These are phyloP conservation scores for Cheilinus undulatus DNA, from an alignment of 2,113 vertebrate species.

Conservation along the genomic window DNA sequence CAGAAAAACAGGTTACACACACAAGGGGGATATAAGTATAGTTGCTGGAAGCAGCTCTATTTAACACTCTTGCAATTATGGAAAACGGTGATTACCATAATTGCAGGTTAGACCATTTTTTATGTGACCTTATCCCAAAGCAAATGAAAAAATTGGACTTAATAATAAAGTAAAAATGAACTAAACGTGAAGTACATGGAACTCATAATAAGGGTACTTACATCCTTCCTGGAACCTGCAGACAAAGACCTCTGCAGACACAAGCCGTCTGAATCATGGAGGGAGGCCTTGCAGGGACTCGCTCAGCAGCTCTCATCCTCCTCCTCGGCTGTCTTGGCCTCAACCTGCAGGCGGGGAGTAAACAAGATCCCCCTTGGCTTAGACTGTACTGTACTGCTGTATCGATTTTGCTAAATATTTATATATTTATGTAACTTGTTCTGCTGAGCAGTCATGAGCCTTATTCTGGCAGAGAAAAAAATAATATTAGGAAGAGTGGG, in stretches of 20 bases:
- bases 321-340: slow-evolving; percentile 76
- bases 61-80: slow-evolving; percentile 43
- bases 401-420: slow-evolving; percentile 63
- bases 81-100: slow-evolving; percentile 57
- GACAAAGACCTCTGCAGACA: slow-evolving; percentile 35
- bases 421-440: slow-evolving; percentile 53
- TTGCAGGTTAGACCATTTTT: slow-evolving; percentile 55
- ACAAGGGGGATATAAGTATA: slow-evolving; percentile 23
- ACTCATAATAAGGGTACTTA: slow-evolving; percentile 50
- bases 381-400: slow-evolving; percentile 39
- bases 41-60: slow-evolving; percentile 30
- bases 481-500: neutral
- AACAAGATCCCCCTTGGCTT: slow-evolving; percentile 50
- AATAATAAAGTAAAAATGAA: slow-evolving; percentile 59
- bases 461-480: slow-evolving; percentile 27
- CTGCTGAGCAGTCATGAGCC: slow-evolving; percentile 26
- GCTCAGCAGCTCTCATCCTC: slow-evolving; percentile 32
- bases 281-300: slow-evolving; percentile 37
- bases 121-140: slow-evolving; percentile 50
- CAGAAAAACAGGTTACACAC: slow-evolving; percentile 43
- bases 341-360: slow-evolving; percentile 56
- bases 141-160: slow-evolving; percentile 56
- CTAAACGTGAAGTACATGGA: slow-evolving; percentile 39
- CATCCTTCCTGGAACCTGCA: slow-evolving; percentile 39
- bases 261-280: slow-evolving; percentile 13